Evolutionary conservation across 2,888 invertebrate genomes (phyloP).

Genomic region (Callinectes sapidus): DNA sequence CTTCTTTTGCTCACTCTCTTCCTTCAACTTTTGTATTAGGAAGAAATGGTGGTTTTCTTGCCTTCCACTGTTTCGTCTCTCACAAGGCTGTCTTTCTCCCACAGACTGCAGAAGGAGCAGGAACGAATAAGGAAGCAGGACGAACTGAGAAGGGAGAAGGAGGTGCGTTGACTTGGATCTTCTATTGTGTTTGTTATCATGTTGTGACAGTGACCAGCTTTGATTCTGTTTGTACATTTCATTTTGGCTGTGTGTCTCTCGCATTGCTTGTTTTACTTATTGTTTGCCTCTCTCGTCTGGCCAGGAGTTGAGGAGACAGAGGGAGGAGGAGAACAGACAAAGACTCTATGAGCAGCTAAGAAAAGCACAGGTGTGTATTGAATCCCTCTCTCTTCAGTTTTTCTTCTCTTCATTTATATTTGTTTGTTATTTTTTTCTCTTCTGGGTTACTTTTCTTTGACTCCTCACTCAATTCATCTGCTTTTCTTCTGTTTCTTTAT

Average conservation of each 20-base stretch:
- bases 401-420: background rate
- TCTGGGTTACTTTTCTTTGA: too few species aligned
- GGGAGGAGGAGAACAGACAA: conserved; percentile 89
- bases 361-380: conserved; percentile 85
- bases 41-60: background rate
- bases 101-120: conserved; percentile 72
- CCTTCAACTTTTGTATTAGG: background rate
- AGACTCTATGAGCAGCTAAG: conserved; percentile 89
- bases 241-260: background rate
- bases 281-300: background rate
- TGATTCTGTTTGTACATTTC: background rate
- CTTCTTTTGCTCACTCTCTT: background rate
- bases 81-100: background rate
- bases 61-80: conserved; percentile 3
- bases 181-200: background rate
- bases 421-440: too few species aligned
- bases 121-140: conserved; percentile 74
- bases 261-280: background rate
- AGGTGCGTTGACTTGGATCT: background rate
- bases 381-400: too few species aligned
- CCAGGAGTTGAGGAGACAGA: conserved; percentile 84
- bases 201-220: background rate
- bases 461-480: too few species aligned
- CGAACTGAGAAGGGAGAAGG: conserved; percentile 73
- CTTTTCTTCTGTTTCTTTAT: too few species aligned